Evolutionary conservation across 2,797 vertebrate genomes (phyloP).

Genomic region (Mormyrus proboscirostris): DNA sequence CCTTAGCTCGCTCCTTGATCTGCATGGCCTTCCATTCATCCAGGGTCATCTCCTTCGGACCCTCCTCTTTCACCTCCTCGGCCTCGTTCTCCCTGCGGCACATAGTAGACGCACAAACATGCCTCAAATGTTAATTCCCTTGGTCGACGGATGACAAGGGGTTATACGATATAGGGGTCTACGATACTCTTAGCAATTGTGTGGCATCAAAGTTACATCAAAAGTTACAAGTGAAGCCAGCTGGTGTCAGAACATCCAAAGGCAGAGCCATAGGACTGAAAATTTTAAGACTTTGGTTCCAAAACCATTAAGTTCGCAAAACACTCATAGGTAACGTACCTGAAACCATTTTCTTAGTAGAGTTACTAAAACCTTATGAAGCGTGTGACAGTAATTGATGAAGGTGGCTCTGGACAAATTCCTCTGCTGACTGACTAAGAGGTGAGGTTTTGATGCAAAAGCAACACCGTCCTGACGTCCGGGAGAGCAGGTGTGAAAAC

Average conservation of each 20-base stretch:
- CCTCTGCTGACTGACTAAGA: conserved; percentile 9
- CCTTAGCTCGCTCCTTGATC: conserved; percentile 95
- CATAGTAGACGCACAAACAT: neutral
- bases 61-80: conserved; percentile 93
- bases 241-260: neutral
- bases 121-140: neutral
- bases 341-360: conserved; percentile 1
- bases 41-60: conserved; percentile 97
- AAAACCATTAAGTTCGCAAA: neutral
- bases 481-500: conserved; percentile 8
- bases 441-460: neutral
- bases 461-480: neutral
- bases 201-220: neutral
- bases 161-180: neutral
- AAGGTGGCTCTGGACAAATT: neutral
- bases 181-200: neutral
- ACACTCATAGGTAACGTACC: neutral
- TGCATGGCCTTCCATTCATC: conserved; percentile 99
- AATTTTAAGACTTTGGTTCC: neutral
- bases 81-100: conserved; percentile 88
- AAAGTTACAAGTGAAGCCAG: neutral
- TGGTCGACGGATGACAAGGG: neutral
- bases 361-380: neutral
- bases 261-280: neutral
- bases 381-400: neutral